Conservation (phyloP, 1,140 invertebrate species). For the Drosophila truncata region DNA sequence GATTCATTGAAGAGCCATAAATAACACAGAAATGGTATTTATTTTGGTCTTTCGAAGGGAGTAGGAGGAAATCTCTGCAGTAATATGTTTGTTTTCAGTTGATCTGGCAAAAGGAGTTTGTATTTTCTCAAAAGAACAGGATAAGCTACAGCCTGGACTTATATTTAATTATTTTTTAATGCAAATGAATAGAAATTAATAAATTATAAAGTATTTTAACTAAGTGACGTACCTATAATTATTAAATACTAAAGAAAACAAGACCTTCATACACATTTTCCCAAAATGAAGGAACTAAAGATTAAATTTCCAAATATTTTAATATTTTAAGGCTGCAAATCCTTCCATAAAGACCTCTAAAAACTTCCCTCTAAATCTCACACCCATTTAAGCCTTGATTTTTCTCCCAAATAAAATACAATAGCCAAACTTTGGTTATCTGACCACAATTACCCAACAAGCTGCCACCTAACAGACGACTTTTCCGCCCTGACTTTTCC, state of each 20-base stretch:
- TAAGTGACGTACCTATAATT: background rate
- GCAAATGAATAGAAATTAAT: background rate
- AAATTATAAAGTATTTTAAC: background rate
- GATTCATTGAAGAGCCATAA: slow-evolving; percentile 16
- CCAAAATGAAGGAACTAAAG: background rate
- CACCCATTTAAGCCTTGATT: slow-evolving; percentile 1
- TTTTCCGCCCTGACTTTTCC: slow-evolving; percentile 7
- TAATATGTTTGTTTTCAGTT: slow-evolving; percentile 1
- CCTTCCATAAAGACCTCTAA: accelerated
- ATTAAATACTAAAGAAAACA: background rate
- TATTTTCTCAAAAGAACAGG: background rate
- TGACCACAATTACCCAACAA: slow-evolving; percentile 29
- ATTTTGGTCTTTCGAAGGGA: background rate
- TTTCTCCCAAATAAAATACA: background rate
- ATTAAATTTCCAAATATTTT: too few species aligned
- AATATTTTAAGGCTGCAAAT: background rate
- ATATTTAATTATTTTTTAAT: background rate
- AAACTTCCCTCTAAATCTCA: background rate
- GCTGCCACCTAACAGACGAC: slow-evolving; percentile 9
- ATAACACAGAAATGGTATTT: slow-evolving; percentile 9
- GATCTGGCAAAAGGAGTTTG: background rate
- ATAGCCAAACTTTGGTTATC: slow-evolving; percentile 18
- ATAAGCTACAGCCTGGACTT: background rate
- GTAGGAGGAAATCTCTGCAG: background rate
- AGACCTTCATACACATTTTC: background rate